These are phyloP conservation scores for Eupithecia subfuscata DNA, from an alignment of 2,888 invertebrate species.

Conservation along the genomic window DNA sequence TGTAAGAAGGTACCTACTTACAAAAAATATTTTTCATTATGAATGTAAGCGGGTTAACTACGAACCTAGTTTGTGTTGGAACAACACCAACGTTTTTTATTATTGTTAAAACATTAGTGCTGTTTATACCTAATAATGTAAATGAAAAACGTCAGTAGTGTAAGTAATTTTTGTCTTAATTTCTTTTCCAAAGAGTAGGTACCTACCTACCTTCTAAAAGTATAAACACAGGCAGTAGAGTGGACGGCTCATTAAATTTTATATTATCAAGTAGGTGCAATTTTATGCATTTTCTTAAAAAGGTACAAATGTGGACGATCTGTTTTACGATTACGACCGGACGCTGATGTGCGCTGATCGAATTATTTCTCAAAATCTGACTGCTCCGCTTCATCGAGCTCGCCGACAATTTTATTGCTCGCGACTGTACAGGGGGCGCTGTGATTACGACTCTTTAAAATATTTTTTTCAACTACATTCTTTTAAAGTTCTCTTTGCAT, in stretches of 20 bases:
- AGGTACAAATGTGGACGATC: constrained; percentile 14
- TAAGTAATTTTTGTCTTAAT: background rate
- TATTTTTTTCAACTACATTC: background rate
- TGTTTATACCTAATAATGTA: background rate
- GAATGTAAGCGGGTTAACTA: background rate
- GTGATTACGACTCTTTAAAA: constrained; percentile 3
- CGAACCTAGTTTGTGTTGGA: too few relatives aligned
- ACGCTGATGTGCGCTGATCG: constrained; percentile 28
- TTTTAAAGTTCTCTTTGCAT: background rate
- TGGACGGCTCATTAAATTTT: constrained; percentile 9
- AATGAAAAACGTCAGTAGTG: background rate
- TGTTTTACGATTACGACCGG: constrained; percentile 33
- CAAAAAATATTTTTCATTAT: background rate
- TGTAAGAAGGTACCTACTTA: too few relatives aligned
- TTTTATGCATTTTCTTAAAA: constrained; percentile 20
- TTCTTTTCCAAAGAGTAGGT: too few relatives aligned
- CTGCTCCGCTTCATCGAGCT: constrained; percentile 15
- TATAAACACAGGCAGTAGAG: background rate
- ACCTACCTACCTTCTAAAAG: too few relatives aligned
- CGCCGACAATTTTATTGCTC: constrained; percentile 29
- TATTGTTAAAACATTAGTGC: background rate
- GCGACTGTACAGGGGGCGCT: constrained; percentile 19
- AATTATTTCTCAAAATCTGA: constrained; percentile 31
- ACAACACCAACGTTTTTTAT: background rate
- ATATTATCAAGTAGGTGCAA: constrained; percentile 10